A percentile compares a stretch with the other conserved stretches of the same genome.
Evolutionary conservation across 2,888 invertebrate species (phyloP).

Genomic region (Drosophila glabriapex): DNA sequence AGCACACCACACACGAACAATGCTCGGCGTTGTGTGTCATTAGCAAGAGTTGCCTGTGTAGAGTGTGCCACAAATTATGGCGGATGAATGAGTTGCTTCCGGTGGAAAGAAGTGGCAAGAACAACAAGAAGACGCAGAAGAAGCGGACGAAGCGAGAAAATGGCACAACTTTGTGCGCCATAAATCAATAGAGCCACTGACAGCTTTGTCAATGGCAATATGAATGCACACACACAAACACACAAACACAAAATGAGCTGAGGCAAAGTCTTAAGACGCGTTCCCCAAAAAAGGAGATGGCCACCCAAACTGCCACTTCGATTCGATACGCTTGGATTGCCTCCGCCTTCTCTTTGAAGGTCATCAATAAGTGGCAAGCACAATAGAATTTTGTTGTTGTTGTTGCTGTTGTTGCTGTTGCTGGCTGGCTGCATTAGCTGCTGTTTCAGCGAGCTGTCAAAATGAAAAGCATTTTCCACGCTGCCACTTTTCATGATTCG

Average conservation of each 20-base stretch:
- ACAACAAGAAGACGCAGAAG: background rate
- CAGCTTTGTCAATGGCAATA: conserved; percentile 76
- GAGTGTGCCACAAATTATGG: conserved; percentile 65
- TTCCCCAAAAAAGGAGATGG: background rate
- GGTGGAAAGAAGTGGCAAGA: background rate
- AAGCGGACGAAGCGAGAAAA: background rate
- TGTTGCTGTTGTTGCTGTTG: background rate
- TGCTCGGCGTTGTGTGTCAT: conserved; percentile 47
- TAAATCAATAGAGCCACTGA: conserved; percentile 75
- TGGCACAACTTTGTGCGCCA: conserved; percentile 37
- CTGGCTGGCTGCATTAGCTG: conserved; percentile 32
- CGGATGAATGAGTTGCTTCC: conserved; percentile 57
- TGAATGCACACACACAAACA: conserved; percentile 58
- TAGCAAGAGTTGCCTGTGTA: conserved; percentile 40
- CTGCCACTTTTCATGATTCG: conserved; percentile 52
- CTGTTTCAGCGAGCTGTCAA: conserved; percentile 53
- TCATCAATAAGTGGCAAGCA: conserved; percentile 74
- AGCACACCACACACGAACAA: conserved; percentile 48
- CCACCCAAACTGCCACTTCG: conserved; percentile 43
- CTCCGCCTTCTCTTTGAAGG: conserved; percentile 41
- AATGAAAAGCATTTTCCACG: conserved; percentile 65
- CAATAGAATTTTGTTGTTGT: conserved; percentile 10
- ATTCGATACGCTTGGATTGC: conserved; percentile 57
- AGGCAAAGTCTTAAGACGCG: background rate
- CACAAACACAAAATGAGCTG: conserved; percentile 51